Percentiles rank a stretch among this genome's conserved stretches.
Conservation (phyloP, 2,888 invertebrate species). For the Thelaira solivaga region DNA sequence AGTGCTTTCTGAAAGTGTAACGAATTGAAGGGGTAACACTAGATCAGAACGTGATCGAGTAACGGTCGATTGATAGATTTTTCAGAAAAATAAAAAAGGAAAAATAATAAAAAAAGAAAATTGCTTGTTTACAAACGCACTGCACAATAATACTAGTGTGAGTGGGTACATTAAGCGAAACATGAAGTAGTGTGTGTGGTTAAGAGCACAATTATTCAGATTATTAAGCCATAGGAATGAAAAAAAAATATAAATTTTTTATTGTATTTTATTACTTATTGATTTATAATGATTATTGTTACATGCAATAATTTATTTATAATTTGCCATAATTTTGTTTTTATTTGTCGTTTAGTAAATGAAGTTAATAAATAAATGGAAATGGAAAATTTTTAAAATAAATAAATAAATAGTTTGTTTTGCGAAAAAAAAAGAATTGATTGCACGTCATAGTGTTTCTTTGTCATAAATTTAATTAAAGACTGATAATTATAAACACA, state of each 20-base stretch:
- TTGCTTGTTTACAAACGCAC: no score
- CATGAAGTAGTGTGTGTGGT: slow-evolving; percentile 2
- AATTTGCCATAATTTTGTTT: slow-evolving; percentile 27
- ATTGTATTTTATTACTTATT: neutral
- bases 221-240: neutral
- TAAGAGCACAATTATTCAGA: slow-evolving; percentile 14
- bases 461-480: no score
- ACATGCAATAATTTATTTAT: slow-evolving; percentile 35
- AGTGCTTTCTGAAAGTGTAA: slow-evolving; percentile 34
- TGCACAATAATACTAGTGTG: no score
- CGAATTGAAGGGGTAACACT: slow-evolving; percentile 32
- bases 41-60: slow-evolving; percentile 56
- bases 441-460: no score
- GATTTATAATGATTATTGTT: slow-evolving; percentile 6
- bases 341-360: slow-evolving; percentile 8
- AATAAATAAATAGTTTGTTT: no score
- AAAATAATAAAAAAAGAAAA: no score
- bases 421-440: no score
- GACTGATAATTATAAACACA: no score
- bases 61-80: slow-evolving; percentile 1
- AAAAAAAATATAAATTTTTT: no score
- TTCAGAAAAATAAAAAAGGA: neutral
- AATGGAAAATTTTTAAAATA: slow-evolving; percentile 56
- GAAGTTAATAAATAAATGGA: neutral
- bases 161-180: neutral